Conservation (phyloP, 2,888 invertebrate genomes). For the Omphaloscelis lunosa region DNA sequence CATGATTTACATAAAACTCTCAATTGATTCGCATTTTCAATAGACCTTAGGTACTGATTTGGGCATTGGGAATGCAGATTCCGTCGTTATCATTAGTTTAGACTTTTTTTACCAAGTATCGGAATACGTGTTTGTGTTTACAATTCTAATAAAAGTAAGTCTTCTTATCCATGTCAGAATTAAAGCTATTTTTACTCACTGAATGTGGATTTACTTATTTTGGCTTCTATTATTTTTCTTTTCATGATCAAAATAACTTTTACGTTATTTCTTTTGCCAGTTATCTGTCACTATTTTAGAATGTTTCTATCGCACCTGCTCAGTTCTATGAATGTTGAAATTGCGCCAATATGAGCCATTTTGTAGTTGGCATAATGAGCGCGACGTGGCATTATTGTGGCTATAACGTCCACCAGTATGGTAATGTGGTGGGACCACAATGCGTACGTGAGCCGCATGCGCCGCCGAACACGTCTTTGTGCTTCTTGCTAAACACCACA, state of each 20-base stretch:
- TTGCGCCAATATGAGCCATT: constrained; percentile 56
- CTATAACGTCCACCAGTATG: constrained; percentile 60
- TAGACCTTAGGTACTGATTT: constrained; percentile 15
- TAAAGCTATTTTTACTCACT: neutral
- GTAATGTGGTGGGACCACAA: constrained; percentile 65
- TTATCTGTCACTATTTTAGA: constrained; percentile 15
- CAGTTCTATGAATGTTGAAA: constrained; percentile 47
- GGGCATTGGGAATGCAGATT: constrained; percentile 20
- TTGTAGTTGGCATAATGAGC: constrained; percentile 60
- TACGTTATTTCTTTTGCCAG: neutral
- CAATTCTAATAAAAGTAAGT: constrained; percentile 11
- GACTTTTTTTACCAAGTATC: constrained; percentile 2
- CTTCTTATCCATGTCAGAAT: neutral
- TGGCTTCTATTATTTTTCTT: neutral
- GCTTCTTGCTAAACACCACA: constrained; percentile 31
- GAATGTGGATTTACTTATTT: constrained; percentile 11
- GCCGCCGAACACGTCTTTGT: constrained; percentile 36
- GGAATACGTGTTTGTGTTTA: constrained; percentile 16
- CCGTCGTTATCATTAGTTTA: constrained; percentile 17
- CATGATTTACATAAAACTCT: constrained; percentile 33
- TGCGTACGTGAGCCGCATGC: constrained; percentile 66
- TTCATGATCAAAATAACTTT: neutral
- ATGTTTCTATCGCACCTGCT: constrained; percentile 26
- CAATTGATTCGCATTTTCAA: constrained; percentile 33
- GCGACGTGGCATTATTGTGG: constrained; percentile 59